Conservation (phyloP, 2,113 vertebrate species). For the Tringa solitaria region DNA sequence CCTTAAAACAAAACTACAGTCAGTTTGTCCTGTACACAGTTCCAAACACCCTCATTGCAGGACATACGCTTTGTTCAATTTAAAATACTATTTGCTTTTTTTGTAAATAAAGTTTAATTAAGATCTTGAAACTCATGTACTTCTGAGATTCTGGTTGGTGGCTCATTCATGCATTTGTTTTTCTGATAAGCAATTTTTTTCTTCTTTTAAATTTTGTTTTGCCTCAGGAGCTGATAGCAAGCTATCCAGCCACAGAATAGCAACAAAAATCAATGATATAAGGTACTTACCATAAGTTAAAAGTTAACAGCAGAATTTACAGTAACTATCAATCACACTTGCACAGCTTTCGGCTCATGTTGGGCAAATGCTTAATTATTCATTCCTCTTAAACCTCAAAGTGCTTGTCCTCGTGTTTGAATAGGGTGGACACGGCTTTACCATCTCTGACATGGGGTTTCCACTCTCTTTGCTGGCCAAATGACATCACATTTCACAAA, state of each 20-base stretch:
- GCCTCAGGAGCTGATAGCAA: not conserved
- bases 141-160: not conserved
- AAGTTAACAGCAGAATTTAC: not conserved
- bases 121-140: not conserved
- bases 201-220: not conserved
- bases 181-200: not conserved
- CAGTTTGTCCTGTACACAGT: not conserved
- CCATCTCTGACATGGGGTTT: not conserved
- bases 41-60: not conserved
- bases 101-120: not conserved
- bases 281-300: not conserved
- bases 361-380: not conserved
- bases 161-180: not conserved
- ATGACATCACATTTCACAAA: not conserved
- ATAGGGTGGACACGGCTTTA: not conserved
- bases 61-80: not conserved
- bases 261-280: slow-evolving; percentile 7
- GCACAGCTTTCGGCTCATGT: not conserved
- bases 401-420: not conserved
- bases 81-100: not conserved
- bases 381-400: not conserved
- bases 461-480: not conserved
- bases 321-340: not conserved
- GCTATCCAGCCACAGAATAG: not conserved
- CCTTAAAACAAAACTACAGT: not conserved